Conservation (phyloP, 2,888 invertebrate species). For the Monochamus alternatus region DNA sequence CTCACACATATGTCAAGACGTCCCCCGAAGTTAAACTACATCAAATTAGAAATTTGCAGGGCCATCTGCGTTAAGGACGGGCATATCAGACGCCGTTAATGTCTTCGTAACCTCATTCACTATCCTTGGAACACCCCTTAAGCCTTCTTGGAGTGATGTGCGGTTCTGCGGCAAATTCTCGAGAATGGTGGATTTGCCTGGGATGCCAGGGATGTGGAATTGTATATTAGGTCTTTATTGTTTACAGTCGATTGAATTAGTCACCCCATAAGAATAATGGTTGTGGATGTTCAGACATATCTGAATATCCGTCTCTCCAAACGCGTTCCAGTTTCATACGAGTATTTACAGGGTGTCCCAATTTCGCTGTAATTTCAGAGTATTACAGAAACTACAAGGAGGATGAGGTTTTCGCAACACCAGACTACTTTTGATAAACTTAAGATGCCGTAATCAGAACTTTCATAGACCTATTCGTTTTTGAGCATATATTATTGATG, state of each 20-base stretch:
- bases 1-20: background rate
- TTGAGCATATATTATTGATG: too few species aligned
- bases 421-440: too few species aligned
- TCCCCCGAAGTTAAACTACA: background rate
- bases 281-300: background rate
- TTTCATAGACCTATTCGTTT: too few species aligned
- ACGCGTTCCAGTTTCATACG: background rate
- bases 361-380: too few species aligned
- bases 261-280: background rate
- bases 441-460: too few species aligned
- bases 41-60: conserved; percentile 11
- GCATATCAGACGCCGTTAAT: conserved; percentile 16
- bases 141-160: conserved; percentile 32
- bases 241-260: conserved; percentile 14
- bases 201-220: conserved; percentile 19
- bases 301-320: background rate
- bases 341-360: too few species aligned
- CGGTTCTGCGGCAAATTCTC: conserved; percentile 25
- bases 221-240: background rate
- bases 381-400: too few species aligned
- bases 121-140: conserved; percentile 24
- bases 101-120: conserved; percentile 21
- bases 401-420: too few species aligned
- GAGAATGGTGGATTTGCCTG: conserved; percentile 27
- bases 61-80: conserved; percentile 1